These are phyloP conservation scores for Propithecus coquereli DNA, from an alignment of 2,113 vertebrate species.

Conservation along the genomic window DNA sequence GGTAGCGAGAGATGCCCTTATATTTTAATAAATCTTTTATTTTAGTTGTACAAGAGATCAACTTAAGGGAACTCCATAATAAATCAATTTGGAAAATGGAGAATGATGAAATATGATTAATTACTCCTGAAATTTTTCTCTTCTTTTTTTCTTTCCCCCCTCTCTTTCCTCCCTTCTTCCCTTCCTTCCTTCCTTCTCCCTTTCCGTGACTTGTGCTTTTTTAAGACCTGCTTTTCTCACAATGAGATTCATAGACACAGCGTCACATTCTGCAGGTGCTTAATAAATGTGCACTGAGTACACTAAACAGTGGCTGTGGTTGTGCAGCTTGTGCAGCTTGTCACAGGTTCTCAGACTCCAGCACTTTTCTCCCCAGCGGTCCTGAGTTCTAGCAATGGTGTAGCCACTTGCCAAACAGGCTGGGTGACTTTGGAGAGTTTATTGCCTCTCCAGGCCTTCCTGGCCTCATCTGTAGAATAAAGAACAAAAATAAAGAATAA, in stretches of 20 bases:
- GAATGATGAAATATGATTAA: neutral
- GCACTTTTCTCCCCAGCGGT: neutral
- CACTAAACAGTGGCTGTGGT: neutral
- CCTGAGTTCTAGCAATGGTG: fast-evolving
- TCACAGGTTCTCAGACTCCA: neutral
- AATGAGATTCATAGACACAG: neutral
- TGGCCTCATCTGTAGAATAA: neutral
- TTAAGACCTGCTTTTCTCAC: neutral
- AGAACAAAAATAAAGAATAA: neutral
- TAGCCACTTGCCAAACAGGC: neutral
- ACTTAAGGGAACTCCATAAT: neutral
- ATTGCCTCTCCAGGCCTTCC: neutral
- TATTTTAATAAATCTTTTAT: neutral
- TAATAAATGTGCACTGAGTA: neutral
- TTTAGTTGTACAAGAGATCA: neutral
- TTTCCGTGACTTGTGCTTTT: neutral
- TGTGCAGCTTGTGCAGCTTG: neutral
- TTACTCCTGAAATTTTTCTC: neutral
- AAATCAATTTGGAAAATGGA: neutral
- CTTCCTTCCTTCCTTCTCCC: too few relatives aligned
- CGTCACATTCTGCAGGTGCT: neutral
- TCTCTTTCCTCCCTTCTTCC: too few relatives aligned
- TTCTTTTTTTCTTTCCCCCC: neutral
- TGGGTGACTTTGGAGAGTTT: neutral
- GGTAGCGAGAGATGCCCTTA: neutral